phyloP scores from a whole-genome alignment of 2,797 vertebrate species.

The Scleropages formosus region DNA sequence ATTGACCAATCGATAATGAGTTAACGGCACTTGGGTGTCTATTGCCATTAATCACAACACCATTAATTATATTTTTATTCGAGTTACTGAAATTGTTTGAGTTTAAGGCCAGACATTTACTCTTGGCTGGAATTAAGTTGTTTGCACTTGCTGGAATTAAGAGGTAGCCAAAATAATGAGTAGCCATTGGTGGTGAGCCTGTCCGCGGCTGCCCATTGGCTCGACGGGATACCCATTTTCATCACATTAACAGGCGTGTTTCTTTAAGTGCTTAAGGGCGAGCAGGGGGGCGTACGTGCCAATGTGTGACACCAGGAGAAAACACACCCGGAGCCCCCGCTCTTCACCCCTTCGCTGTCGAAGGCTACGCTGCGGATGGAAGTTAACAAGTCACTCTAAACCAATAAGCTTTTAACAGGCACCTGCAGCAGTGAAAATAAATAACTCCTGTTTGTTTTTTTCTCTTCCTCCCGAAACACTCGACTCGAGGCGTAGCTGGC shows the following conservation, averaged over 20 bases:
- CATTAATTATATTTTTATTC: neutral
- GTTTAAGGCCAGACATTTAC: neutral
- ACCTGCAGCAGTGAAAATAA: constrained; percentile 66
- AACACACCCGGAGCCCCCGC: constrained; percentile 55
- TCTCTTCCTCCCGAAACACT: constrained; percentile 47
- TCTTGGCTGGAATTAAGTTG: neutral
- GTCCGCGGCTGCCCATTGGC: neutral
- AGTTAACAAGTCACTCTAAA: constrained; percentile 59
- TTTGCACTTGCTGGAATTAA: neutral
- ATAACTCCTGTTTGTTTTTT: constrained; percentile 49
- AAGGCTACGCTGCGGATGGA: constrained; percentile 48
- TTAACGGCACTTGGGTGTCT: neutral
- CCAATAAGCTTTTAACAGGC: constrained; percentile 57
- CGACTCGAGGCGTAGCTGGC: constrained; percentile 36
- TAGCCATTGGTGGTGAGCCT: neutral
- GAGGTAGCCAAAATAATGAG: neutral
- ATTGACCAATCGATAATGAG: neutral
- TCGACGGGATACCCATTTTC: constrained; percentile 13
- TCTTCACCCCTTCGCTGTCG: constrained; percentile 52
- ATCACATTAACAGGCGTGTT: constrained; percentile 28
- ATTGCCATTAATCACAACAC: neutral
- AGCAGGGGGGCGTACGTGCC: constrained; percentile 30
- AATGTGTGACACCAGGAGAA: constrained; percentile 64
- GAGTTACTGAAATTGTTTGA: neutral
- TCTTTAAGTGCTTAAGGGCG: constrained; percentile 16